Evolutionary conservation across 2,113 vertebrate genomes (phyloP), one percentile per base, ranked within the genome.

Genomic region (Mola mola): DNA sequence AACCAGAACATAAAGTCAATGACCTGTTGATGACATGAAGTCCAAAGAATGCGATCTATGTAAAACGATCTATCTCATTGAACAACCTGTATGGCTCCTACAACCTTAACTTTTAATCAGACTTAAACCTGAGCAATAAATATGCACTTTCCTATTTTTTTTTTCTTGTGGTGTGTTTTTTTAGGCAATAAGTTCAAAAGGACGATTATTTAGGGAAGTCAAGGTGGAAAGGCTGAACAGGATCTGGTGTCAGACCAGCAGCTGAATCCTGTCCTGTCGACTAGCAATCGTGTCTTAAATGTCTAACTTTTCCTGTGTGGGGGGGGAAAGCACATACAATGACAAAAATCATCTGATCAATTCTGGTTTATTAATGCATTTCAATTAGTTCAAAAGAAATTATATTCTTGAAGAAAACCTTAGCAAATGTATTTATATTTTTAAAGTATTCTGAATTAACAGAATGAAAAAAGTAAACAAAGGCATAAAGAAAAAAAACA

Each of bases 291-390:
- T n/a, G n/a, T n/a, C n/a, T n/a, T n/a, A n/a, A n/a, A n/a, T n/a
- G n/a, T n/a, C n/a, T n/a, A n/a, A n/a, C n/a, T n/a, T n/a, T n/a
- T n/a, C n/a, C n/a, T n/a, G n/a, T n/a, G n/a, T n/a, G n/a, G n/a
- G n/a, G n/a, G n/a, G n/a, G n/a, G 2, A 12, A 11, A 5, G 16
- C 16, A 34, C 0, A 1, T 6, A 47, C 11, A 64, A 66, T 8
- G n/a, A 37, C 43, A 40, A 41, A 1, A 44, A 46, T 21, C 12
- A 15, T 89, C 91, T 93, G 80, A 91, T 93, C 90, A 95, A 92
- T 85, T 96, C 92, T 94, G 92, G 93, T 91, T 89, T 96, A 96
- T 97, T 98, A 94, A 95, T 93, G 93, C 92, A 94, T 94, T 96
- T 97, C 95, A 96, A 96, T 94, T 96, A 87, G 52, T 96, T 96